These are phyloP conservation scores for Caenorhabditis virilis DNA, from an alignment of 2,888 invertebrate species.

Conservation along the genomic window DNA sequence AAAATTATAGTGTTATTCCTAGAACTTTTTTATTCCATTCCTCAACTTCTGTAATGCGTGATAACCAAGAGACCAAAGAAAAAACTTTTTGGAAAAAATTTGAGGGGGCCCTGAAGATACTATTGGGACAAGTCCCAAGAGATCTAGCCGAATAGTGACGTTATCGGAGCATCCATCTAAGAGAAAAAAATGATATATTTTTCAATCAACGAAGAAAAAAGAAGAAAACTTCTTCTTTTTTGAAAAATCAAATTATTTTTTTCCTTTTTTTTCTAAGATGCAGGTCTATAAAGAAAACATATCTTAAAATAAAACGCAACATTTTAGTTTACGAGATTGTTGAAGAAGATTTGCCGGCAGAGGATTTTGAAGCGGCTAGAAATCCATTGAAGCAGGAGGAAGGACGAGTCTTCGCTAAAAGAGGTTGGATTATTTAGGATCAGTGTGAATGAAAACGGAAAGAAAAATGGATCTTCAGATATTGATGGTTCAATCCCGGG, in stretches of 20 bases:
- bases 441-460: neutral
- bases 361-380: conserved; percentile 28
- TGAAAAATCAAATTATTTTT: neutral
- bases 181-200: no score
- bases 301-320: neutral
- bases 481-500: conserved; percentile 61
- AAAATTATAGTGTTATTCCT: no score
- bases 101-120: no score
- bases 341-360: conserved; percentile 34
- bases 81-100: no score
- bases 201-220: no score
- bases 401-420: conserved; percentile 33
- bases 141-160: no score
- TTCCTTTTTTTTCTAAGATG: conserved; percentile 6
- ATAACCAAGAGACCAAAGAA: no score
- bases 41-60: no score
- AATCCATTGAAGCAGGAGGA: conserved; percentile 27
- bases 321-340: conserved; percentile 39
- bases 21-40: no score
- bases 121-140: no score
- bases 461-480: conserved; percentile 23
- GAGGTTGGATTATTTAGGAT: conserved; percentile 18
- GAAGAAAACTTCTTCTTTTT: neutral
- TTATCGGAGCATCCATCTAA: no score
- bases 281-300: no score